Base-by-base conservation (phyloP, 2,113 vertebrate species). In the Sapayoa aenigma region DNA sequence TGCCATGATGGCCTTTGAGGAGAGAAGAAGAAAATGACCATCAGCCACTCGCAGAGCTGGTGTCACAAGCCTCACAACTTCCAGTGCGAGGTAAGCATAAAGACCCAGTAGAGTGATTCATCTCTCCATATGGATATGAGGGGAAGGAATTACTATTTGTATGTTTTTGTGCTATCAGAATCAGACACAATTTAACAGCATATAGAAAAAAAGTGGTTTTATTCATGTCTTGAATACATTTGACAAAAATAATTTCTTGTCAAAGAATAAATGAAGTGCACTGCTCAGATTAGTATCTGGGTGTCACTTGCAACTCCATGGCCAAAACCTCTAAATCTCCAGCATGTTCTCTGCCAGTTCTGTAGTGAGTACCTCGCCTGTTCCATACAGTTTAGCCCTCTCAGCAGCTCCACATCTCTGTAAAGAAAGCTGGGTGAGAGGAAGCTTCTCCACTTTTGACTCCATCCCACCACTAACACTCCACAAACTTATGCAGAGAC, bases 1-100 rank as follows among this genome's bases (percentile, higher is more conserved):
- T 84, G 72, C 39, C 31, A 12, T 25, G 59, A n/a, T 24, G 37
- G 9, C 25, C 52, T 63, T 12, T 41, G 41, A 84, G 35, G 28
- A 56, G 30, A 46, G 22, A 41, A 80, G 39, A 42, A 74, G 27
- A 9, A 88, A 56, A 77, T 37, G 9, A 12, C 21, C 56, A 19
- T 41, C 39, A 75, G 5, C 7, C 44, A 42, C 23, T 49, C 0
- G 0, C 8, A 33, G 39, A n/a, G 14, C 30, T 68, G 27, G 14
- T 60, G 37, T 49, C 30, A 42, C 59, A 87, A 84, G 35, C 23
- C 39, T 66, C 46, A 22, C 24, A 76, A 41, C 4, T 30, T 88
- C 39, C 0, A 0, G 42, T 10, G n/a, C 25, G 73, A 79, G 41
- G 31, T 67, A 65, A 72, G 25, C 12, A 19, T 47, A 37, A 72